These are phyloP conservation scores for Oligia latruncula DNA, from an alignment of 2,888 invertebrate species.

Conservation along the genomic window DNA sequence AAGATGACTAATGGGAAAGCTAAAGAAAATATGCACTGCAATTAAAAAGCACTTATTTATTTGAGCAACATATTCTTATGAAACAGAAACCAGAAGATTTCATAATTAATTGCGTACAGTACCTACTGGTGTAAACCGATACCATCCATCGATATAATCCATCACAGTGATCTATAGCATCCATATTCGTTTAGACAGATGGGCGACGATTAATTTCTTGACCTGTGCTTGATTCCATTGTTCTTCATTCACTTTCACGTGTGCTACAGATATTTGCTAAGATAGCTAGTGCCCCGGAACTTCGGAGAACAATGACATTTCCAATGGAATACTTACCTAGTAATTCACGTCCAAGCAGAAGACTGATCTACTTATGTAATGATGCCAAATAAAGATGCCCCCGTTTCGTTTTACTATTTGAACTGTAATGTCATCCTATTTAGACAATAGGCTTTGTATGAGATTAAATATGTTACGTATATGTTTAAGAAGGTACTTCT, in stretches of 20 bases:
- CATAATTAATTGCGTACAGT: slow-evolving; percentile 31
- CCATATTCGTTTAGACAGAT: slow-evolving; percentile 50
- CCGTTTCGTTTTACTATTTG: slow-evolving; percentile 32
- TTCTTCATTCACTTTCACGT: slow-evolving; percentile 71
- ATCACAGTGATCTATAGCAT: slow-evolving; percentile 58
- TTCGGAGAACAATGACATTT: slow-evolving; percentile 67
- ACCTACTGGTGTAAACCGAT: slow-evolving; percentile 31
- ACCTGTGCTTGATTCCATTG: slow-evolving; percentile 64
- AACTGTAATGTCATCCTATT: slow-evolving; percentile 27
- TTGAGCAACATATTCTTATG: slow-evolving; percentile 5
- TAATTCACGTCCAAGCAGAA: slow-evolving; percentile 43
- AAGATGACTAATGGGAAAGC: not conserved
- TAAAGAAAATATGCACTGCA: slow-evolving; percentile 8
- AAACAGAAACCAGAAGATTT: slow-evolving; percentile 24
- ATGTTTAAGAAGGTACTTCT: not conserved
- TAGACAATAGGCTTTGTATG: slow-evolving; percentile 13
- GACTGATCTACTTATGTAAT: slow-evolving; percentile 55
- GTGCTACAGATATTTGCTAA: slow-evolving; percentile 63
- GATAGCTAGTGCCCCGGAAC: slow-evolving; percentile 60
- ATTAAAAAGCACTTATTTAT: slow-evolving; percentile 15
- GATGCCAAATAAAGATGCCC: slow-evolving; percentile 39
- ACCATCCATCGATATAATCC: slow-evolving; percentile 46
- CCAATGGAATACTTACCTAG: slow-evolving; percentile 43
- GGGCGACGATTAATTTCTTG: slow-evolving; percentile 53
- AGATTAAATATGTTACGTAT: slow-evolving; percentile 29